Base-by-base conservation (phyloP, 1,140 invertebrate species). In the Hirudo medicinalis region DNA sequence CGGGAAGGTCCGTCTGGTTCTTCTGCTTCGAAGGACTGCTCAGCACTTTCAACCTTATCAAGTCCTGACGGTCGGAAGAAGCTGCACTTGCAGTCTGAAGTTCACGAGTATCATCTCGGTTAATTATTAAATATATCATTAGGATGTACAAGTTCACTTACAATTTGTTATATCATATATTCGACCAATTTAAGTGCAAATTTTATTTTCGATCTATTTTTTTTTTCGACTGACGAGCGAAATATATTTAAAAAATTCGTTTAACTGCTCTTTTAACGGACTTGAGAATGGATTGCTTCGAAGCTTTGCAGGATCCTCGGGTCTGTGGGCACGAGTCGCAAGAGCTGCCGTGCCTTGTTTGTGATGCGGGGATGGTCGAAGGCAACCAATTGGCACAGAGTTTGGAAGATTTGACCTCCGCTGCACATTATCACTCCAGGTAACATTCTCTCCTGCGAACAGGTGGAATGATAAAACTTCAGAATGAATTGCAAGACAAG, bases 401-500 rank as follows among this genome's bases (percentile, higher is more conserved):
- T 82, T 25, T 82, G 78, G 79, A 85, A 86, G 13, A 85, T 82
- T 73, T 85, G 80, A 63, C 79, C 82, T 68, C 80, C 83, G 57
- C 77, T 76, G 9, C 84, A 82, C 82, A 86, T 85, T 9, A 86
- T 81, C 43, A 85, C 84, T 22, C 85, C 84, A 68, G 85, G 85
- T 49, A 85, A 76, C 72, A 80, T 81, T 76, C 84, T 85, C 76
- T 86, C 84, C 77, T 83, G 79, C 76, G 76, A 67, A 53, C 25
- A 69, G 15, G 15, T 15, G 43, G 43, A 49, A 49, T 49, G 43
- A 5, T 15, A 13, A 15, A 13, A 49, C 9, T 5, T 49, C 15
- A 17, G 0, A 11, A 68, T 63, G 6, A 70, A 49, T 13, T 49
- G 13, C 13, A 13, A 8, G 43, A 17, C 43, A 49, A 49, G 9